Evolutionary conservation across 1,140 invertebrate genomes (phyloP), one percentile per base, ranked within the genome.

Genomic region (Drosophila busckii): DNA sequence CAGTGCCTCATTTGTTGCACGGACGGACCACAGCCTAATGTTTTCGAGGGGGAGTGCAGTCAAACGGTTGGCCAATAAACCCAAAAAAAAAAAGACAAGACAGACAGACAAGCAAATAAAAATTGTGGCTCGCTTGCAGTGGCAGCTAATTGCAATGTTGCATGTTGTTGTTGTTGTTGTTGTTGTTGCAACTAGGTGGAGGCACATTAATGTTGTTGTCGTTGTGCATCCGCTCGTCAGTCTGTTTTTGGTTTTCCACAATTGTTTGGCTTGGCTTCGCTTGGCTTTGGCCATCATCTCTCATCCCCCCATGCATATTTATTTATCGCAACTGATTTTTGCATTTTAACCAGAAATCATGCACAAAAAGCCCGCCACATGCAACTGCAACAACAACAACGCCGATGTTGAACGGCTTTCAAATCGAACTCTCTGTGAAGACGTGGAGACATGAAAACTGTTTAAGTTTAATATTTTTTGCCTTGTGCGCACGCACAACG

Each of bases 321-420:
- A 83, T 82, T 82, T 82, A 82, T 82, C 63, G 71, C 62, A 80
- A 63, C 67, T 67, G 55, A 71, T 60, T 71, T 80, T 80, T 80
- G 73, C 73, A 80, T 80, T 80, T 80, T 80, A 80, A 70, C 54
- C 71, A 75, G 75, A 82, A 82, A 82, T 82, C 73, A 80, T 73
- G 73, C 73, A 80, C 73, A 80, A 80, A 82, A 32, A 10, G 29
- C 4, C 50, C 26, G 40, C 52, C 41, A 73, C 62, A 73, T 71
- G 54, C 70, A 58, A 59, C 65, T 44, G 2, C 60, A 29, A 15
- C 64, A 38, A 44, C 53, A 59, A 54, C 16, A 46, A 17, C 55
- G 25, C 25, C 53, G 35, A 20, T 34, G 64, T 60, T 66, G 73
- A 78, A 60, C 75, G 75, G 75, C 73, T 80, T 80, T 80, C 75